Evolutionary conservation across 2,888 invertebrate species (phyloP).

Genomic region (Caenorhabditis sp.): DNA sequence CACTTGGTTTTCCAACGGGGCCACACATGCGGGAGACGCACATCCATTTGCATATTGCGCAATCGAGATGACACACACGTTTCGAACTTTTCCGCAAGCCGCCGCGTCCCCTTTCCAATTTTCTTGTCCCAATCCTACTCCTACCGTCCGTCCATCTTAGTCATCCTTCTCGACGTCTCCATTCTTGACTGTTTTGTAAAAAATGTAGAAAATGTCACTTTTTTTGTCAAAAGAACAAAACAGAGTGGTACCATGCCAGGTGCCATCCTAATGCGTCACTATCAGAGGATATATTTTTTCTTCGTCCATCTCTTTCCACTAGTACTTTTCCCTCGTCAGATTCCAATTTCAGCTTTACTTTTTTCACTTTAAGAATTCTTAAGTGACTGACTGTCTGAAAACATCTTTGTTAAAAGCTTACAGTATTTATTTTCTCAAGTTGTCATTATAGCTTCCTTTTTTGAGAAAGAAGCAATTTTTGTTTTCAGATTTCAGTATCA

Average conservation of each 20-base stretch:
- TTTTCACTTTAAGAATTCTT: not conserved
- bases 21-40: conserved; percentile 60
- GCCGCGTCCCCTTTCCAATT: conserved; percentile 13
- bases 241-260: conserved; percentile 50
- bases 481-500: conserved; percentile 10
- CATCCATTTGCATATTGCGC: conserved; percentile 74
- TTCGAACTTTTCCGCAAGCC: conserved; percentile 41
- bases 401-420: not conserved
- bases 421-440: not conserved
- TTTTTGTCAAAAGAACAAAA: conserved; percentile 37
- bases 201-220: conserved; percentile 46
- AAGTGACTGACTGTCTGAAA: not conserved
- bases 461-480: not conserved
- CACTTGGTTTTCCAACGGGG: conserved; percentile 52
- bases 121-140: not conserved
- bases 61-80: conserved; percentile 70
- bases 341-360: not conserved
- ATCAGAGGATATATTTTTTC: no score
- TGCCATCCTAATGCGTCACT: conserved; percentile 1
- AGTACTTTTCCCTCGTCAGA: no score
- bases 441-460: not conserved
- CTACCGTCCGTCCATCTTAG: conserved; percentile 42
- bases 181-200: conserved; percentile 53
- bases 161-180: conserved; percentile 36
- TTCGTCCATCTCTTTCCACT: no score